Base-by-base conservation (phyloP, 2,113 vertebrate genomes). In the Trichechus manatus region DNA sequence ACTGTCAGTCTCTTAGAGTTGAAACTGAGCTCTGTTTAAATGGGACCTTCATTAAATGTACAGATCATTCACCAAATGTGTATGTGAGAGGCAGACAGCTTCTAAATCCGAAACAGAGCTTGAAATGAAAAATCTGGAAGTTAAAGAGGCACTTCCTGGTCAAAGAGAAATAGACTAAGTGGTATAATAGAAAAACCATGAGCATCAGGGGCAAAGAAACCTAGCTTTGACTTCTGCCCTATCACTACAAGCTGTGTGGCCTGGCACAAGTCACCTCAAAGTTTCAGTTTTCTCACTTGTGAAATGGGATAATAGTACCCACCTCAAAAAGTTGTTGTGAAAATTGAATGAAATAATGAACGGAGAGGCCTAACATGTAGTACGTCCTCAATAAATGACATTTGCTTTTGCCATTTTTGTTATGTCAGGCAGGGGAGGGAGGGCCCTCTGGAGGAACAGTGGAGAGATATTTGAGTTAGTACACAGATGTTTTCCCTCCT, bases 401-500 rank as follows among this genome's bases (percentile, higher is more conserved):
- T 91, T 70, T 85, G 44, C 33, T 94, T 96, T 93, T 94, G 33
- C 50, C 39, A 83, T 20, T 66, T 29, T 88, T 93, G 29, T 88
- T 95, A 36, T 56, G 72, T 91, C 29, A 39, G 22, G 44, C 36
- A 31, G 3, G 6, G 44, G 56, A 50, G 77, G 53, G 44, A 23
- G 39, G 87, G n/a, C 50, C 23, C 87, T 74, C 19, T 83, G 25
- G 31, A 94, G 23, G 79, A 96, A 87, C 36, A 94, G 94, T 72
- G 31, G 36, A 87, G 50, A 93, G 89, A 97, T 81, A 95, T 83
- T 83, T 79, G 91, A 91, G 68, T 95, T 94, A 79, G 83, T 56
- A 66, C 88, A 83, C 94, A 97, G 97, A 96, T 97, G 96, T 97
- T 96, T 97, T 93, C 77, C 31, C 79, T 97, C 96, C 61, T 91